phyloP scores from a whole-genome alignment of 2,797 vertebrate species.

The Fistularia tabacaria region DNA sequence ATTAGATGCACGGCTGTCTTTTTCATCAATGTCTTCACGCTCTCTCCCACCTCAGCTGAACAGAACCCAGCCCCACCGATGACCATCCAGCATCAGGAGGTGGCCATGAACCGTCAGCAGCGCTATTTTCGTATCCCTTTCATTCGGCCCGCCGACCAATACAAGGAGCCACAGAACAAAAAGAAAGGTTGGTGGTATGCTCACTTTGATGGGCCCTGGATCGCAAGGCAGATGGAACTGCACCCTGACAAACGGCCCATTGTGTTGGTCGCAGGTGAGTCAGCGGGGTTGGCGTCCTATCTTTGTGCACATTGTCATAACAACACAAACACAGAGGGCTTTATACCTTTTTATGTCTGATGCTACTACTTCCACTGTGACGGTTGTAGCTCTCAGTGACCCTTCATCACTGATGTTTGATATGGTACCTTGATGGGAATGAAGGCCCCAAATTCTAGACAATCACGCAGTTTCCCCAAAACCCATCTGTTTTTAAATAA shows the following conservation, averaged over 20 bases:
- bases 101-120: conserved; percentile 90
- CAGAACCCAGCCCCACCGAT: conserved; percentile 85
- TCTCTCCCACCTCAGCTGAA: conserved; percentile 73
- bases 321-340: too few species aligned
- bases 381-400: not conserved
- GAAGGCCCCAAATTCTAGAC: too few species aligned
- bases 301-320: too few species aligned
- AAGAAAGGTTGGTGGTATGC: conserved; percentile 99
- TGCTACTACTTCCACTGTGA: too few species aligned
- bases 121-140: conserved; percentile 98
- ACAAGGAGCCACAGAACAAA: conserved; percentile 97
- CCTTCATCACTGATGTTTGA: too few species aligned
- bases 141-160: conserved; percentile 95
- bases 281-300: not conserved
- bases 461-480: too few species aligned
- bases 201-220: conserved; percentile 96
- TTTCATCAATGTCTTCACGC: too few species aligned
- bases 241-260: conserved; percentile 98
- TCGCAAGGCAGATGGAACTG: conserved; percentile 97
- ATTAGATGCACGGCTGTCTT: not conserved
- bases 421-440: too few species aligned
- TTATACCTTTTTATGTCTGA: too few species aligned
- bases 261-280: conserved; percentile 88
- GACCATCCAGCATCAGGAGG: conserved; percentile 82
- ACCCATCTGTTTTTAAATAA: too few species aligned